These are phyloP conservation scores for Rotaria socialis DNA, from an alignment of 2,888 invertebrate species.

Conservation along the genomic window DNA sequence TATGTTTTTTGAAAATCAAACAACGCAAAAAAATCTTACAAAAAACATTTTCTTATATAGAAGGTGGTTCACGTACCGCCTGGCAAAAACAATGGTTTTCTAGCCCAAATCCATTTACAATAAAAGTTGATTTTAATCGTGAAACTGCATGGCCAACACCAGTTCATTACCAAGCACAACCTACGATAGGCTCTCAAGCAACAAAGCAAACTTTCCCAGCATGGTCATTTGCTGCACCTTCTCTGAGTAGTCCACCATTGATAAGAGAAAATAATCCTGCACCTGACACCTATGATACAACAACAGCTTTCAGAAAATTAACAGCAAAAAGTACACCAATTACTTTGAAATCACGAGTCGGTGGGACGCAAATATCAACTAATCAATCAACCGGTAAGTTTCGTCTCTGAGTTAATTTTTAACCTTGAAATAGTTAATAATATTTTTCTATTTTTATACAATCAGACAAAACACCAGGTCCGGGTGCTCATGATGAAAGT, in stretches of 20 bases:
- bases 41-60: background rate
- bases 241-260: background rate
- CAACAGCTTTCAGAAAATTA: background rate
- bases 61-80: constrained; percentile 36
- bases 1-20: background rate
- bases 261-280: background rate
- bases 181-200: constrained; percentile 33
- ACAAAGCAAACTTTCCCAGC: background rate
- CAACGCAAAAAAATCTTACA: background rate
- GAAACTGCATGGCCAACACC: constrained; percentile 42
- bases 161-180: constrained; percentile 13
- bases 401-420: background rate
- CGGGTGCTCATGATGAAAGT: constrained; percentile 38
- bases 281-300: background rate
- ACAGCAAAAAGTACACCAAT: background rate
- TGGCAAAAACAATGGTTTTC: constrained; percentile 46
- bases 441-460: background rate
- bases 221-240: background rate
- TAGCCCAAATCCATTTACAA: constrained; percentile 34
- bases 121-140: constrained; percentile 40
- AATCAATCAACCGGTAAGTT: background rate
- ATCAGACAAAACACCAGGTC: constrained; percentile 36
- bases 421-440: background rate
- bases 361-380: background rate
- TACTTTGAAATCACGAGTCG: background rate